These are phyloP conservation scores for Pogonocherus hispidulus DNA, from an alignment of 2,888 invertebrate species.

Conservation along the genomic window DNA sequence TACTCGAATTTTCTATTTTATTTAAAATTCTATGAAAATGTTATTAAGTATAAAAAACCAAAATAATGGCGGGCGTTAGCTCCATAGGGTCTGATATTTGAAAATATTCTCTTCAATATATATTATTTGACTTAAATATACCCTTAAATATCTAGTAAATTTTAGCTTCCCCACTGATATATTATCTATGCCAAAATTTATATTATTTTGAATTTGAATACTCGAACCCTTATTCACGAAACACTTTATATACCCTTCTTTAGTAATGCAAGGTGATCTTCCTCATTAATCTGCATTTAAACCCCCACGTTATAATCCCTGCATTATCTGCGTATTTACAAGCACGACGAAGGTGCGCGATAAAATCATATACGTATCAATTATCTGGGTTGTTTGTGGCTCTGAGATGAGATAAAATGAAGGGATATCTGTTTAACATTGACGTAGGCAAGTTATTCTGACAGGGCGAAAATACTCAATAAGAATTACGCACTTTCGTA, in stretches of 20 bases:
- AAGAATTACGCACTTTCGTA: too few species aligned
- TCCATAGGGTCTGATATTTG: too few species aligned
- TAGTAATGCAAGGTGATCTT: constrained; percentile 19
- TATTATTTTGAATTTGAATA: too few species aligned
- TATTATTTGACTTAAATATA: too few species aligned
- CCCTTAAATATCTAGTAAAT: too few species aligned
- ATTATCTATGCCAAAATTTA: too few species aligned
- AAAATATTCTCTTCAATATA: too few species aligned
- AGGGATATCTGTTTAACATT: constrained; percentile 16
- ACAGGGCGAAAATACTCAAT: neutral
- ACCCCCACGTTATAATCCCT: constrained; percentile 24
- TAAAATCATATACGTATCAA: constrained; percentile 34
- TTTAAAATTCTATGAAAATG: too few species aligned
- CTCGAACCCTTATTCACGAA: neutral
- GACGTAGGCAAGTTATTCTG: neutral
- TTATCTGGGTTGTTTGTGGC: constrained; percentile 36
- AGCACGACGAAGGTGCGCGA: constrained; percentile 27
- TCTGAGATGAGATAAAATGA: constrained; percentile 20
- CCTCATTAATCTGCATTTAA: constrained; percentile 37
- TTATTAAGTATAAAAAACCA: too few species aligned
- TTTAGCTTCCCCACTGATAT: too few species aligned
- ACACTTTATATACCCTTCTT: neutral
- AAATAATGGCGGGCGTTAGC: too few species aligned
- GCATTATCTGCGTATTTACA: constrained; percentile 32
- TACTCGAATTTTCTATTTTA: too few species aligned